Percentiles rank a stretch among this genome's conserved stretches.
These are phyloP conservation scores for Haplochromis vanheusdeni DNA, from an alignment of 2,113 vertebrate species.

Conservation along the genomic window DNA sequence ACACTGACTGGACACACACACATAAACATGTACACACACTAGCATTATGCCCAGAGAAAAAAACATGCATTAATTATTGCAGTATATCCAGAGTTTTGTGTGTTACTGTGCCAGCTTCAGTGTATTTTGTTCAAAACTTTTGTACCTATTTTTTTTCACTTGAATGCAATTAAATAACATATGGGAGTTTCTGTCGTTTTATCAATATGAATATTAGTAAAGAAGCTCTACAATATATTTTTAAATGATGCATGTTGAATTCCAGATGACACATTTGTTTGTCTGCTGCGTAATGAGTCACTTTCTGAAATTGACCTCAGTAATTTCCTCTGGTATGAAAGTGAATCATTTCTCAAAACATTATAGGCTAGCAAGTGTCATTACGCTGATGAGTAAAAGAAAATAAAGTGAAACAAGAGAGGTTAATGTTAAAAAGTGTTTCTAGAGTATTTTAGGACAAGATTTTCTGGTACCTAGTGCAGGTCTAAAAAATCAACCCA, in stretches of 20 bases:
- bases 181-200: not conserved
- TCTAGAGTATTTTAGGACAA: not conserved
- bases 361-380: not conserved
- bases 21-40: not conserved
- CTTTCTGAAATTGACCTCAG: not conserved
- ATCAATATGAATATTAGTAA: not conserved
- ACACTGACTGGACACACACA: conserved; percentile 48
- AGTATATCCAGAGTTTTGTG: not conserved
- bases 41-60: not conserved
- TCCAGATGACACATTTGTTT: not conserved
- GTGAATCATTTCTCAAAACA: not conserved
- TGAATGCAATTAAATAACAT: not conserved
- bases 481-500: not conserved
- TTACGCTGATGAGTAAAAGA: not conserved
- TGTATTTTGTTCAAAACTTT: not conserved
- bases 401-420: not conserved
- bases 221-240: not conserved
- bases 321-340: not conserved
- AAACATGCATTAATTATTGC: not conserved
- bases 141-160: not conserved
- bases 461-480: not conserved
- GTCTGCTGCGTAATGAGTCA: not conserved
- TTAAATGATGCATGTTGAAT: not conserved
- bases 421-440: not conserved
- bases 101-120: not conserved